Conservation (phyloP, 2,797 vertebrate genomes). For the Dallia pectoralis region DNA sequence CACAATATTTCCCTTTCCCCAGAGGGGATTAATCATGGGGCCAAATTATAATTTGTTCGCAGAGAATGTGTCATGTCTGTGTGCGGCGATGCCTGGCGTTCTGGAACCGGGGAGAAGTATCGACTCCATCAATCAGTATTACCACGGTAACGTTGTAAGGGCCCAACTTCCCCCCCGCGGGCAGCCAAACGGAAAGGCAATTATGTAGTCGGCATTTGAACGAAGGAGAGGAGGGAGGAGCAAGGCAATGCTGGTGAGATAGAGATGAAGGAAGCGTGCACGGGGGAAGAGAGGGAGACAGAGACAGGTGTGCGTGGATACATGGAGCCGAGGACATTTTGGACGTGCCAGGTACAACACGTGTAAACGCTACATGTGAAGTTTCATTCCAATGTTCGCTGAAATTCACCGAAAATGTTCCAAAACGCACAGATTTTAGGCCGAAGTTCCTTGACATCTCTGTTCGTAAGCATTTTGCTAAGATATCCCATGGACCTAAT, state of each 20-base stretch:
- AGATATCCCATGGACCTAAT: too few relatives aligned
- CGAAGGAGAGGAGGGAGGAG: conserved; percentile 34
- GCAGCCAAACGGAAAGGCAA: conserved; percentile 75
- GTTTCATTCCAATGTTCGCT: too few relatives aligned
- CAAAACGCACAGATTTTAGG: too few relatives aligned
- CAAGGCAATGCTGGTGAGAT: not conserved
- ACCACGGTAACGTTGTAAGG: conserved; percentile 71
- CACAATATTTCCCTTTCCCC: conserved; percentile 73
- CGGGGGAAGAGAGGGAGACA: conserved; percentile 20
- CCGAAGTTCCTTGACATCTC: too few relatives aligned
- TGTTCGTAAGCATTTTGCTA: too few relatives aligned
- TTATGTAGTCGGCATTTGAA: conserved; percentile 71
- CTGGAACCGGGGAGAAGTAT: conserved; percentile 72
- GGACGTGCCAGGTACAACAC: too few relatives aligned
- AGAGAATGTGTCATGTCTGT: conserved; percentile 74
- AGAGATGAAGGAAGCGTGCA: not conserved
- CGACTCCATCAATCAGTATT: conserved; percentile 83
- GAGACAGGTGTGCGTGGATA: too few relatives aligned
- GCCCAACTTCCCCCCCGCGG: conserved; percentile 65
- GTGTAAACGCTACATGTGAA: too few relatives aligned
- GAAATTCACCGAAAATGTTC: not conserved
- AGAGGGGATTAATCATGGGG: conserved; percentile 72
- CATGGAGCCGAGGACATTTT: too few relatives aligned
- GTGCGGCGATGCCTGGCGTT: conserved; percentile 71
- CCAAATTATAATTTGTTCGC: conserved; percentile 73